Evolutionary conservation across 2,888 invertebrate species (phyloP).

Genomic region (Diarsia brunnea): DNA sequence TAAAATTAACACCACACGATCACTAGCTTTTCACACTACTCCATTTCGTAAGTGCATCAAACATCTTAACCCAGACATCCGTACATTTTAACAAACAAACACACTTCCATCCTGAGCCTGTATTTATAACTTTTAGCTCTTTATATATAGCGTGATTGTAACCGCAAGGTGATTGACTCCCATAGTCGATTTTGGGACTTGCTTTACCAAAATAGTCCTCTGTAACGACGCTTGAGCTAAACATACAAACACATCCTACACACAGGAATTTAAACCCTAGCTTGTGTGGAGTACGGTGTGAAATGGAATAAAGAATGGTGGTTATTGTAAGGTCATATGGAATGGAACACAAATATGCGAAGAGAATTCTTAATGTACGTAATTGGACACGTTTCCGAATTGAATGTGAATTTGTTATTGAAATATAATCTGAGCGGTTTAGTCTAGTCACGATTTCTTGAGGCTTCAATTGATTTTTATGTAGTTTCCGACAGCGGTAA

Average conservation of each 20-base stretch:
- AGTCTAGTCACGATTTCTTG: slow-evolving; percentile 52
- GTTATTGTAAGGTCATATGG: slow-evolving; percentile 22
- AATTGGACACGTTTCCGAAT: slow-evolving; percentile 61
- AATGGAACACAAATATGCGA: slow-evolving; percentile 64
- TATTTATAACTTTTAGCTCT: slow-evolving; percentile 41
- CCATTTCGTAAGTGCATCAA: slow-evolving; percentile 36
- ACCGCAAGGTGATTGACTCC: slow-evolving; percentile 78
- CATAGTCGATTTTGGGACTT: slow-evolving; percentile 70
- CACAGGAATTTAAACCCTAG: slow-evolving; percentile 50
- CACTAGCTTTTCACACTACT: slow-evolving; percentile 22
- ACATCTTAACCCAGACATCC: slow-evolving; percentile 42
- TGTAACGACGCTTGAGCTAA: slow-evolving; percentile 51
- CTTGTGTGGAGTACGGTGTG: background rate
- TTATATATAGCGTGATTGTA: slow-evolving; percentile 64
- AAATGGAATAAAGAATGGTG: background rate
- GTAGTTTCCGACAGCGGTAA: slow-evolving; percentile 17
- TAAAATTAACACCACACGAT: background rate
- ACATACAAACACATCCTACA: slow-evolving; percentile 21
- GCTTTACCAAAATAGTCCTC: slow-evolving; percentile 72
- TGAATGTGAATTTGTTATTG: slow-evolving; percentile 46
- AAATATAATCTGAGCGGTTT: slow-evolving; percentile 23
- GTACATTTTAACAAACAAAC: slow-evolving; percentile 34
- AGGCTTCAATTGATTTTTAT: slow-evolving; percentile 20
- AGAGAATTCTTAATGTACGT: slow-evolving; percentile 65
- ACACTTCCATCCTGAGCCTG: slow-evolving; percentile 9